Evolutionary conservation across 2,888 invertebrate genomes (phyloP), one percentile per base, ranked within the genome.

Genomic region (Griposia aprilina): DNA sequence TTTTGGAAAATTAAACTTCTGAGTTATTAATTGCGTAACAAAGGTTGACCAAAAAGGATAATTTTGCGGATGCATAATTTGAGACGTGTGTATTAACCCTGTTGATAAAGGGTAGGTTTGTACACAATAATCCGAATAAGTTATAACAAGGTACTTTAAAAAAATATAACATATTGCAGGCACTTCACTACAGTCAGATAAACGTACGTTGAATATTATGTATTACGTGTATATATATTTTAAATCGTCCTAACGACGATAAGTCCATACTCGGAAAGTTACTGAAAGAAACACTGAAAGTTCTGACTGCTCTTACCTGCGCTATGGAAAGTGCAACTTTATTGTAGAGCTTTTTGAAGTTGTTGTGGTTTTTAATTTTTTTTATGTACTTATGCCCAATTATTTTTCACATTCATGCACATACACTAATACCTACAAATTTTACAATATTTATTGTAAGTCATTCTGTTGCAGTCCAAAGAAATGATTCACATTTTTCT

Each of bases 31-130:
- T 65, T 45, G 57, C 26, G 67, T 45, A 66, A 66, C 71, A 59
- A 80, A 73, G 52, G 71, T 55, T 59, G 52, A 62, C 60, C 65
- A 62, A 81, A 83, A 78, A 75, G 71, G 73, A 30, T 67, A 76
- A 83, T 84, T 82, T 82, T 76, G 82, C 59, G 72, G 78, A 50
- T 75, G 63, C 60, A 78, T 78, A 73, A 85, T 78, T 78, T 78
- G 60, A 68, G 63, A 50, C 71, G 68, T 84, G 73, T 81, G 76
- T 77, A 74, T 67, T 55, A 60, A 71, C 26, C 8, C 20, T 70
- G 57, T 45, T 80, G 57, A 73, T 73, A 78, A 74, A 82, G 57
- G 59, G 60, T 50, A 41, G 48, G 55, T 41, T 45, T 69, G 30
- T 71, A 57, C 30, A 57, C 23, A 77, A 62, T 60, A 11, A 55